These are phyloP conservation scores for Gobionotothen gibberifrons DNA, from an alignment of 2,797 vertebrate genomes.

Conservation along the genomic window DNA sequence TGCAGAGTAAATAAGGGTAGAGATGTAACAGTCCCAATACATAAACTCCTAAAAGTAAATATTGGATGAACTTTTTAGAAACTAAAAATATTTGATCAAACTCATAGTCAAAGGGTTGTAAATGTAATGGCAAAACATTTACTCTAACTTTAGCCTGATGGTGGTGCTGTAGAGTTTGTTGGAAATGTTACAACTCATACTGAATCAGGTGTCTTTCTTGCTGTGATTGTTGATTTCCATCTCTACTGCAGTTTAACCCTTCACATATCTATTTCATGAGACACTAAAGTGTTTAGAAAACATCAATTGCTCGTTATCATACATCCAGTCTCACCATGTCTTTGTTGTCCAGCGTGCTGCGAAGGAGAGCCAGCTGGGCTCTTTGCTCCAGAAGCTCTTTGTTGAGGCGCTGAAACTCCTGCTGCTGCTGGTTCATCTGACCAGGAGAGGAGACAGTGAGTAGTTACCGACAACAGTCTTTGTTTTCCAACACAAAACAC, in stretches of 20 bases:
- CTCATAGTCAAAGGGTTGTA: no score
- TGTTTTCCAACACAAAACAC: not conserved
- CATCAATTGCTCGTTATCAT: not conserved
- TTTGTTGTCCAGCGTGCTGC: conserved; percentile 67
- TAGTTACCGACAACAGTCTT: not conserved
- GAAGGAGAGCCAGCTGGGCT: conserved; percentile 66
- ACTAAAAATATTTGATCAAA: no score
- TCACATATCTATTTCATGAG: no score
- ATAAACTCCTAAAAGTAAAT: no score
- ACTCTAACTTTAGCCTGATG: not conserved
- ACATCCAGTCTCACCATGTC: conserved; percentile 64
- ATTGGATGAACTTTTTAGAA: no score
- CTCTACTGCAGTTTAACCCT: no score
- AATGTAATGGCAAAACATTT: not conserved
- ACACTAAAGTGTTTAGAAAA: no score
- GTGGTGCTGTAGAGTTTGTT: no score
- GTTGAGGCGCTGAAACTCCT: conserved; percentile 85
- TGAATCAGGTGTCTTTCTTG: not conserved
- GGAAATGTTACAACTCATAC: no score
- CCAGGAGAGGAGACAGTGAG: not conserved
- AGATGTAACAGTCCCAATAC: no score
- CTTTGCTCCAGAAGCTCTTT: conserved; percentile 82
- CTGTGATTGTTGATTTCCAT: not conserved
- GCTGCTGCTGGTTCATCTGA: conserved; percentile 86
- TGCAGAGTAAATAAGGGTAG: no score